Conservation (phyloP, 2,797 vertebrate genomes). For the Oreochromis mossambicus region DNA sequence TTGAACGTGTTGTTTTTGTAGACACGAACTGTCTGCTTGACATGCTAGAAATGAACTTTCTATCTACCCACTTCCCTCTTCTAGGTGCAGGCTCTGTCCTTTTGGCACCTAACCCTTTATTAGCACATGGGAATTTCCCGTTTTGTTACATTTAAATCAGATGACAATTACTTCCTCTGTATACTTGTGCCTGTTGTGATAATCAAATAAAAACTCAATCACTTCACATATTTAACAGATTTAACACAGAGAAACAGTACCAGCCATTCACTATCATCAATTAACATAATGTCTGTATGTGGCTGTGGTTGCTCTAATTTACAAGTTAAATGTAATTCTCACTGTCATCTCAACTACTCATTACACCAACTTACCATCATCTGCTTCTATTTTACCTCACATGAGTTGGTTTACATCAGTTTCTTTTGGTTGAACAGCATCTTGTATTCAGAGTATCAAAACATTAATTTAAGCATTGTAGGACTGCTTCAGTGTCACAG, state of each 20-base stretch:
- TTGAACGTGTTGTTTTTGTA: neutral
- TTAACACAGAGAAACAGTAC: neutral
- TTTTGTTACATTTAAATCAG: neutral
- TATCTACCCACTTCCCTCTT: neutral
- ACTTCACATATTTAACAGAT: neutral
- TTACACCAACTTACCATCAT: neutral
- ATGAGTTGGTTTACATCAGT: neutral
- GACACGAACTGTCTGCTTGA: neutral
- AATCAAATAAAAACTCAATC: neutral
- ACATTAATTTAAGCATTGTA: neutral
- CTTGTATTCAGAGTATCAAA: neutral
- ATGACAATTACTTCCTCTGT: neutral
- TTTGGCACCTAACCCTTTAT: neutral
- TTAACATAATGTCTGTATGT: neutral
- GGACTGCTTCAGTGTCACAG: neutral
- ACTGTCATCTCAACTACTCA: neutral
- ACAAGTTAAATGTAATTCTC: neutral
- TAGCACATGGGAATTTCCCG: neutral
- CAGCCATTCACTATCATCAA: neutral
- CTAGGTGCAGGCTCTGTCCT: neutral
- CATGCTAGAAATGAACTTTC: neutral
- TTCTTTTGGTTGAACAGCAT: neutral
- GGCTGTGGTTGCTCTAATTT: neutral
- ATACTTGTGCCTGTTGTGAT: neutral
- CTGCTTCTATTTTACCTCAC: neutral